Conservation (phyloP, 1,140 invertebrate genomes). For the Drosophila nigrodunni region DNA sequence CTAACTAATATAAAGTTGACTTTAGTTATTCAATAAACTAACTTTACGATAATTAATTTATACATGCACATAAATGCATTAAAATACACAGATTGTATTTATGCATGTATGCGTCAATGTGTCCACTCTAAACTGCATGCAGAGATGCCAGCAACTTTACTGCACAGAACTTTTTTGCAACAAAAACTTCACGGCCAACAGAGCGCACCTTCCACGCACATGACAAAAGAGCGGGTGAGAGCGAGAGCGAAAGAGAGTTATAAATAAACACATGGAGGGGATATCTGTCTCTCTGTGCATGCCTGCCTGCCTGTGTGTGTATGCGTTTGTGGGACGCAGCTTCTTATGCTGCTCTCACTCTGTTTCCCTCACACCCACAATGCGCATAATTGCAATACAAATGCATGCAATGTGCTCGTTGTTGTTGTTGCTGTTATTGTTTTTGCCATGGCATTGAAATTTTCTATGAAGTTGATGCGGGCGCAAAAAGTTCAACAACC, state of each 20-base stretch:
- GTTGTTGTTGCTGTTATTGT: constrained; percentile 30
- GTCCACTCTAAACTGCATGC: constrained; percentile 59
- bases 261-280: constrained; percentile 63
- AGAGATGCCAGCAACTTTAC: constrained; percentile 37
- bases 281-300: constrained; percentile 7
- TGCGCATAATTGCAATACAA: constrained; percentile 60
- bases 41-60: neutral
- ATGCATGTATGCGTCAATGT: neutral
- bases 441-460: constrained; percentile 73
- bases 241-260: constrained; percentile 55
- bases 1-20: neutral
- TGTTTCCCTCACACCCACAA: constrained; percentile 51
- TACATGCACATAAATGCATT: neutral
- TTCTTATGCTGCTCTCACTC: constrained; percentile 42
- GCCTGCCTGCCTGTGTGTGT: constrained; percentile 5
- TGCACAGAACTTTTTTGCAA: constrained; percentile 53
- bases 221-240: constrained; percentile 27
- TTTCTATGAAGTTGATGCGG: constrained; percentile 71
- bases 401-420: constrained; percentile 39
- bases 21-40: neutral
- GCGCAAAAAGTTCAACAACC: constrained; percentile 65
- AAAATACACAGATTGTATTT: neutral
- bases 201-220: constrained; percentile 57
- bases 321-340: constrained; percentile 43
- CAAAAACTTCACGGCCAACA: constrained; percentile 72